Evolutionary conservation across 2,888 invertebrate species (phyloP).

Genomic region (Entomobrya proxima): DNA sequence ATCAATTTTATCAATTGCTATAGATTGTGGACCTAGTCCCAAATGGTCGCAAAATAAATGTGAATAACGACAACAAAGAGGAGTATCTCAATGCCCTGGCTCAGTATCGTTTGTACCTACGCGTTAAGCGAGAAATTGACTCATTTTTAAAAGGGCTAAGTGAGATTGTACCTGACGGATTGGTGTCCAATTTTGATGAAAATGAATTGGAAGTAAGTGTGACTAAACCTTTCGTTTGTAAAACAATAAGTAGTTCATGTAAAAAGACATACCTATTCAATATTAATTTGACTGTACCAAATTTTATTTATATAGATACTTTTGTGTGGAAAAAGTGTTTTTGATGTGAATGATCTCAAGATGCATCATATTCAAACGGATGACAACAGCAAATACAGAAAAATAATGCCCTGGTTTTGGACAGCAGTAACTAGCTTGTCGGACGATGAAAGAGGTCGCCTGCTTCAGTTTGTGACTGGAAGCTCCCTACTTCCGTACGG

Average conservation of each 20-base stretch:
- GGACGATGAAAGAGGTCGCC: conserved; percentile 78
- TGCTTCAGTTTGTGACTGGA: conserved; percentile 79
- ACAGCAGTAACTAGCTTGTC: conserved; percentile 78
- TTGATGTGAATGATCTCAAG: conserved; percentile 78
- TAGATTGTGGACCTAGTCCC: conserved; percentile 78
- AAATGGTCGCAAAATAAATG: conserved; percentile 77
- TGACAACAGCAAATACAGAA: conserved; percentile 51
- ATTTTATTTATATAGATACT: conserved; percentile 76
- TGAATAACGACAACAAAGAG: conserved; percentile 78
- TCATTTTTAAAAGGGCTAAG: conserved; percentile 77
- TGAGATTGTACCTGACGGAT: conserved; percentile 78
- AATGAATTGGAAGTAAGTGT: conserved; percentile 78
- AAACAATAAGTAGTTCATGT: background rate
- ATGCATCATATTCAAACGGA: conserved; percentile 77
- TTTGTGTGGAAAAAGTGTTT: conserved; percentile 79
- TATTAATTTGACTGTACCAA: background rate
- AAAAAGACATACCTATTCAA: background rate
- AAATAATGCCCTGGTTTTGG: conserved; percentile 78
- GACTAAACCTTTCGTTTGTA: background rate
- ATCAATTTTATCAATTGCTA: background rate
- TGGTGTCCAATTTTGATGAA: conserved; percentile 79
- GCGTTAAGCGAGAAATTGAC: conserved; percentile 78
- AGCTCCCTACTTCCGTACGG: conserved; percentile 79
- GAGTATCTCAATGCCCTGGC: conserved; percentile 77
- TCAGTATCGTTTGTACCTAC: conserved; percentile 77